Base-by-base conservation (phyloP, 2,888 invertebrate genomes). In the Eupeodes latifasciatus region DNA sequence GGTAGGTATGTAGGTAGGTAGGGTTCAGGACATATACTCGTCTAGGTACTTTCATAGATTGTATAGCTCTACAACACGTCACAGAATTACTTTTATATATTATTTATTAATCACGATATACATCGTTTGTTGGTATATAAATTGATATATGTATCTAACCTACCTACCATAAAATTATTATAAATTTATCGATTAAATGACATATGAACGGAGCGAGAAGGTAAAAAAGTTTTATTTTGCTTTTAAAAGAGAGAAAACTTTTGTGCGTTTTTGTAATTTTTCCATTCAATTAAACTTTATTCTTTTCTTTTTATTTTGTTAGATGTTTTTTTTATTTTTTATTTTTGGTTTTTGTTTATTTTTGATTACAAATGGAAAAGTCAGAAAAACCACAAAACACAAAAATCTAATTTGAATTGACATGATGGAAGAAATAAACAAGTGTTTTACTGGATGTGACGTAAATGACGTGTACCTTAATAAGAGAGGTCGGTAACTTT, bases 251-350 rank as follows among this genome's bases (percentile, higher is more conserved):
- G 9, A 7, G 51, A n/a, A 69, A 69, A 66, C 0, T 66, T 66
- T 66, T 34, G 36, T 69, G 49, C 51, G 51, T 67, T 67, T 27
- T 67, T 69, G 36, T 67, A 51, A 67, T 51, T 69, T 69, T 69
- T 53, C 69, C 16, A 53, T 69, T 40, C 69, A 53, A 36, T 67
- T 67, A 34, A 51, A 51, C 12, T 34, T 36, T 61, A 40, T 40
- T 40, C 5, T 40, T 59, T 5, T 1, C 5, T 55, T 14, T 14
- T 59, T 34, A 34, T 9, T 55, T 9, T 55, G 10, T 14, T 7
- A 27, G 27, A 27, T 27, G 27, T 49, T 47, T 49, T 12, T 49
- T 4, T 14, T 66, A 5, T 66, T 19, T 40, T 12, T 49, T 4
- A 7, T 66, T 12, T 66, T 19, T 40, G 27, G 14, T 47, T 7